Conservation (phyloP, 2,797 vertebrate genomes). For the Poliocrania exsul region DNA sequence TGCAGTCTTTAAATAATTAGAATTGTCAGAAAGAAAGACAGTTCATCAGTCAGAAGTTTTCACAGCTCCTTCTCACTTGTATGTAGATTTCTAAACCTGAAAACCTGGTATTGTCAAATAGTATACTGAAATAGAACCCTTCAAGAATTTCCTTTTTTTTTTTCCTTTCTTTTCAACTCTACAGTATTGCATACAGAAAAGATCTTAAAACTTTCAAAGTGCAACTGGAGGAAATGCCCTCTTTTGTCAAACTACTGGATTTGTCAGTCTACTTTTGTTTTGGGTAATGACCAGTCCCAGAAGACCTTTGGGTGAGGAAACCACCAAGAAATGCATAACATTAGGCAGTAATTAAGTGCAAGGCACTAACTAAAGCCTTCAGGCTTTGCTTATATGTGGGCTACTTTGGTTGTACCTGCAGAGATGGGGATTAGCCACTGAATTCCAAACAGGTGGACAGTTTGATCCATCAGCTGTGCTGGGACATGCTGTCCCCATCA, state of each 20-base stretch:
- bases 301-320: background rate
- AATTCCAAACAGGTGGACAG: background rate
- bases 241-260: background rate
- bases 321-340: background rate
- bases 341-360: background rate
- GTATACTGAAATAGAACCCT: background rate
- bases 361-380: background rate
- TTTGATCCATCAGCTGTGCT: background rate
- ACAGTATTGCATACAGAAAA: background rate
- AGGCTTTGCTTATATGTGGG: background rate
- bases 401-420: background rate
- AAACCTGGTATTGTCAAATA: background rate
- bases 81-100: conserved; percentile 4
- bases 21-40: background rate
- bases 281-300: background rate
- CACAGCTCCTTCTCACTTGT: background rate
- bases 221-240: background rate
- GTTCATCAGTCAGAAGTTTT: conserved; percentile 11
- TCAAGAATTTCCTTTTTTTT: background rate
- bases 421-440: background rate
- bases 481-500: background rate
- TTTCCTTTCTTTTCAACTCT: background rate
- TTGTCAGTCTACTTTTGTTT: background rate
- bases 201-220: background rate
- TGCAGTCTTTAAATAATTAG: background rate